Percentiles rank a stretch among this genome's conserved stretches.
Evolutionary conservation across 2,888 invertebrate genomes (phyloP).

Genomic region (Dasysyrphus albostriatus): DNA sequence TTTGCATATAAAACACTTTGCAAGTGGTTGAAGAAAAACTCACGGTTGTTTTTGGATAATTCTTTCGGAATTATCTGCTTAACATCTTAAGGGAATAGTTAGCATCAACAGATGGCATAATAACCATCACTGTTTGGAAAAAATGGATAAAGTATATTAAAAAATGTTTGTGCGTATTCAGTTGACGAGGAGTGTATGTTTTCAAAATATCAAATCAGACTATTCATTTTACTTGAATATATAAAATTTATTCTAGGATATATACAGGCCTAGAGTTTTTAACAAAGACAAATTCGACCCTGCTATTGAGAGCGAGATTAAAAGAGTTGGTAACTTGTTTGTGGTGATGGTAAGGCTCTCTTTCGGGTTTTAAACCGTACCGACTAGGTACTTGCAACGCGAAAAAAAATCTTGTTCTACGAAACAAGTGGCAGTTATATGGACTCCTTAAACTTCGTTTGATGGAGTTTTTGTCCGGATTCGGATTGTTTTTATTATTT

Average conservation of each 20-base stretch:
- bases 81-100: no score
- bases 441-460: conserved; percentile 28
- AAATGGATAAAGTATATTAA: no score
- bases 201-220: no score
- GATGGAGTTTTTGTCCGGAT: conserved; percentile 5
- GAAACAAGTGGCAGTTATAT: conserved; percentile 43
- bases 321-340: conserved; percentile 16
- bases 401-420: conserved; percentile 23
- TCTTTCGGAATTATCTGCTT: no score
- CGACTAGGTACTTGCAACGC: conserved; percentile 2
- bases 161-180: no score
- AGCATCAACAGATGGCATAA: no score
- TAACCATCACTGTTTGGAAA: no score
- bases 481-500: conserved; percentile 8
- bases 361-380: conserved; percentile 21
- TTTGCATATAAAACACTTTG: no score
- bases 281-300: neutral
- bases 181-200: no score
- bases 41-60: no score
- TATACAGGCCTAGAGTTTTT: neutral
- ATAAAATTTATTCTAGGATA: neutral
- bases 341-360: conserved; percentile 35
- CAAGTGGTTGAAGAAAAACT: no score
- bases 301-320: conserved; percentile 3
- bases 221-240: neutral